Percentiles rank a stretch among this genome's conserved stretches.
Evolutionary conservation across 30 jellyfish, hydroid and myxozoan genomes (phyloP).

Genomic region (Pelagia noctiluca): DNA sequence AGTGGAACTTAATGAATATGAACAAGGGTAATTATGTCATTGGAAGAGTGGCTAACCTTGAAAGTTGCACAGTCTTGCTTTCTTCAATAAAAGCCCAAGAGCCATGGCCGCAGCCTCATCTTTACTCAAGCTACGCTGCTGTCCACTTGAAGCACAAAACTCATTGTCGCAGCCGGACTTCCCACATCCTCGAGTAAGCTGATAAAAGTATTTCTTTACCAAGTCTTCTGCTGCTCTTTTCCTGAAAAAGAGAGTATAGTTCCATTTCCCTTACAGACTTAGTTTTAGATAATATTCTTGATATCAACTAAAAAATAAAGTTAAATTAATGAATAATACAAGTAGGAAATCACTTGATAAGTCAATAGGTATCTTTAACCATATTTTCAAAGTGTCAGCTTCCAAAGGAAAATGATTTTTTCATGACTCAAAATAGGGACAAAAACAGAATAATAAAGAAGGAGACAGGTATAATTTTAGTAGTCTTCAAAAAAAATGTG

Average conservation of each 20-base stretch:
- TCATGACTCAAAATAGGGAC: too few species aligned
- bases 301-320: too few species aligned
- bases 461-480: too few species aligned
- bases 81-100: conserved; percentile 49
- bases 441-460: too few species aligned
- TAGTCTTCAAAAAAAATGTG: too few species aligned
- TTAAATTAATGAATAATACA: too few species aligned
- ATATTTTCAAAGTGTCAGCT: too few species aligned
- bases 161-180: conserved; percentile 67
- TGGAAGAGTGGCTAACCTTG: conserved; percentile 30
- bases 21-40: not conserved
- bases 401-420: too few species aligned
- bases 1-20: not conserved
- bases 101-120: conserved; percentile 97
- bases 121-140: conserved; percentile 18
- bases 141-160: conserved; percentile 85
- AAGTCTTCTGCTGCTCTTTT: conserved; percentile 75
- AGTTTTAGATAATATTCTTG: too few species aligned
- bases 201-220: conserved; percentile 78
- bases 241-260: conserved; percentile 43
- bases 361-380: too few species aligned
- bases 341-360: too few species aligned
- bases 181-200: conserved; percentile 91
- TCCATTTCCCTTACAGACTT: too few species aligned
- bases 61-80: conserved; percentile 71